Conservation (phyloP, 1,140 invertebrate genomes). For the Diuraphis noxia region DNA sequence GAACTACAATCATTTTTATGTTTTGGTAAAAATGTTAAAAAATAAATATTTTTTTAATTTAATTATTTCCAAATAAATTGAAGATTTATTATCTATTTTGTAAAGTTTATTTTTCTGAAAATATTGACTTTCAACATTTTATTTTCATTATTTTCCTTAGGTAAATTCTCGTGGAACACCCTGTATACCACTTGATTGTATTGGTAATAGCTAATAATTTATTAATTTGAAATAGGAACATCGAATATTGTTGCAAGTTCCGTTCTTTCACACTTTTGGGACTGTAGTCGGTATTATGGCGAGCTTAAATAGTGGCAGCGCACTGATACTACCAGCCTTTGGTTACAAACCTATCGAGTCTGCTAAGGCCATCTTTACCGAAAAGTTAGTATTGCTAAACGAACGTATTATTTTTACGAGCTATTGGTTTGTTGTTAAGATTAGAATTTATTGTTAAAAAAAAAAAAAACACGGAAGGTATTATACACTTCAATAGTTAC, state of each 20-base stretch:
- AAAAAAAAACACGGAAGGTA: background rate
- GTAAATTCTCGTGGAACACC: no score
- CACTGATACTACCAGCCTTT: conserved; percentile 71
- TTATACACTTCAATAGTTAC: background rate
- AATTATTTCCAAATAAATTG: no score
- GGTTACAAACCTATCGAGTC: conserved; percentile 72
- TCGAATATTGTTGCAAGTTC: conserved; percentile 77
- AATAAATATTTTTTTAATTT: no score
- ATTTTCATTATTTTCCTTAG: no score
- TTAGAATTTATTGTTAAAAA: background rate
- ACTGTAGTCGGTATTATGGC: conserved; percentile 71
- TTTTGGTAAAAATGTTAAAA: no score
- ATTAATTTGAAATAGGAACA: conserved; percentile 56
- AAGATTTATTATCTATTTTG: no score
- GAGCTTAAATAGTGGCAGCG: conserved; percentile 69
- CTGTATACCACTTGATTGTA: background rate
- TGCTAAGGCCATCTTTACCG: conserved; percentile 69
- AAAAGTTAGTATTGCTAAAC: conserved; percentile 65
- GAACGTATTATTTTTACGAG: background rate
- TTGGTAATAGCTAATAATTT: background rate
- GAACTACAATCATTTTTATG: no score
- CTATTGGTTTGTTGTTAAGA: background rate
- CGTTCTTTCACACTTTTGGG: conserved; percentile 92
- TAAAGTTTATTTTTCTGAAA: no score
- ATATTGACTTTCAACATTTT: no score